Evolutionary conservation across 2,888 invertebrate species (phyloP).

Genomic region (Andrena marginata): DNA sequence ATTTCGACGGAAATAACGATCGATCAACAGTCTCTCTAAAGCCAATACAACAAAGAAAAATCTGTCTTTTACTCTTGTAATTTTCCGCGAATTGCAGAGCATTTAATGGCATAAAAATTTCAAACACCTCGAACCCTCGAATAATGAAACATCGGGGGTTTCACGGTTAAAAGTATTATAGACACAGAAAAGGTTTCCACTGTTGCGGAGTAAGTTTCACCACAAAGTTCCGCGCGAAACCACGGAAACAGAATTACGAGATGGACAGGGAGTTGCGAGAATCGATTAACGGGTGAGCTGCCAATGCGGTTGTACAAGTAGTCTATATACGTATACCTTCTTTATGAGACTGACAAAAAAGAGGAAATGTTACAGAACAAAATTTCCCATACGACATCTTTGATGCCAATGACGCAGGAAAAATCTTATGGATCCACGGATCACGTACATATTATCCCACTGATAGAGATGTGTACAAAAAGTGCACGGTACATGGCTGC

Average conservation of each 20-base stretch:
- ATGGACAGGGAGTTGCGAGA: slow-evolving; percentile 62
- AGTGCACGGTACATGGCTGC: too few species aligned
- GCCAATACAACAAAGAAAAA: neutral
- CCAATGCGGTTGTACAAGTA: slow-evolving; percentile 75
- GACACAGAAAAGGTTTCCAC: slow-evolving; percentile 77
- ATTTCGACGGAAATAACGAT: neutral
- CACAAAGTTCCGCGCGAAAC: slow-evolving; percentile 74
- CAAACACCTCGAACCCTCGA: neutral
- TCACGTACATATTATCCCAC: too few species aligned
- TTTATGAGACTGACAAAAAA: slow-evolving; percentile 24
- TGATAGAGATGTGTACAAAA: too few species aligned
- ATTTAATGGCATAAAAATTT: slow-evolving; percentile 3
- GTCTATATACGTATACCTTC: slow-evolving; percentile 34
- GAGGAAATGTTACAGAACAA: slow-evolving; percentile 22
- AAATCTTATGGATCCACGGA: too few species aligned
- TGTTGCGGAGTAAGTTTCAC: slow-evolving; percentile 78
- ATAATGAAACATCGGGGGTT: neutral
- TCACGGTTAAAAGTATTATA: slow-evolving; percentile 64
- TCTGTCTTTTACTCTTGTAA: too few species aligned
- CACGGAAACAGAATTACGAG: slow-evolving; percentile 77
- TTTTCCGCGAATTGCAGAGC: neutral
- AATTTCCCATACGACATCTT: neutral
- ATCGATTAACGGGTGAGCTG: slow-evolving; percentile 80
- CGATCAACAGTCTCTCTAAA: neutral
- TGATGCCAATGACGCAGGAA: too few species aligned